phyloP scores from a whole-genome alignment of 1,140 invertebrate genomes.

The Amphibalanus amphitrite region DNA sequence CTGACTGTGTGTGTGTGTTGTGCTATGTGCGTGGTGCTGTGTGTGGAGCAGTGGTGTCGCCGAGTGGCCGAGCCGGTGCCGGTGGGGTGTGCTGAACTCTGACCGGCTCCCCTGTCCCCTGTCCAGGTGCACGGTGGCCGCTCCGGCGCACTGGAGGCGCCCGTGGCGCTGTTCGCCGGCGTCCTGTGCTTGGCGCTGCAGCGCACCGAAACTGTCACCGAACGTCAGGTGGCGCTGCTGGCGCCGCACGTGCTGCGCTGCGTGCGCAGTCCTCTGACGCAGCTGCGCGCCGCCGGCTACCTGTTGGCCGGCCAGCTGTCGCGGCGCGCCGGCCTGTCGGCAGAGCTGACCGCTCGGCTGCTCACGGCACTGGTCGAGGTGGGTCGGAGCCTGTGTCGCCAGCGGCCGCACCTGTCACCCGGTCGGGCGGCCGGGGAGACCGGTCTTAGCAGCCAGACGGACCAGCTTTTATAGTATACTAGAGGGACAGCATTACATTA shows the following conservation, averaged over 20 bases:
- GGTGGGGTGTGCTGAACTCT: too few relatives aligned
- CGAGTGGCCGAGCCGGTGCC: too few relatives aligned
- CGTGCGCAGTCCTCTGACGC: constrained; percentile 41
- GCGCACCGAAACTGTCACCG: constrained; percentile 24
- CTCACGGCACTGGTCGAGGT: neutral
- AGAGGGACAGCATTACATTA: too few relatives aligned
- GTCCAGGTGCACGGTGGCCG: neutral
- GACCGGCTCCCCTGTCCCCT: too few relatives aligned
- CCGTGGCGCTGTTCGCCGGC: neutral
- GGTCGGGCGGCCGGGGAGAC: too few relatives aligned
- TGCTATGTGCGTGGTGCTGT: too few relatives aligned
- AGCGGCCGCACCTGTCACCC: too few relatives aligned
- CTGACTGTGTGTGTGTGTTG: too few relatives aligned
- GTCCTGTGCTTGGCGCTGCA: neutral
- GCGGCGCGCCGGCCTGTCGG: constrained; percentile 30
- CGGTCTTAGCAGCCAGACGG: too few relatives aligned
- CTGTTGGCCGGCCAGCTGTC: constrained; percentile 50
- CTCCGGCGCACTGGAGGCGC: neutral
- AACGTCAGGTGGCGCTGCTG: constrained; percentile 47
- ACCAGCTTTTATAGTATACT: too few relatives aligned
- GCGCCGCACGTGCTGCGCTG: constrained; percentile 48
- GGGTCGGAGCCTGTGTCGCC: too few relatives aligned
- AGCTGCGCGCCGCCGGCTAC: constrained; percentile 52
- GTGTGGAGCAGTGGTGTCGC: too few relatives aligned
- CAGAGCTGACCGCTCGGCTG: neutral